Conservation (phyloP, 2,797 vertebrate species). For the Mustela erminea region DNA sequence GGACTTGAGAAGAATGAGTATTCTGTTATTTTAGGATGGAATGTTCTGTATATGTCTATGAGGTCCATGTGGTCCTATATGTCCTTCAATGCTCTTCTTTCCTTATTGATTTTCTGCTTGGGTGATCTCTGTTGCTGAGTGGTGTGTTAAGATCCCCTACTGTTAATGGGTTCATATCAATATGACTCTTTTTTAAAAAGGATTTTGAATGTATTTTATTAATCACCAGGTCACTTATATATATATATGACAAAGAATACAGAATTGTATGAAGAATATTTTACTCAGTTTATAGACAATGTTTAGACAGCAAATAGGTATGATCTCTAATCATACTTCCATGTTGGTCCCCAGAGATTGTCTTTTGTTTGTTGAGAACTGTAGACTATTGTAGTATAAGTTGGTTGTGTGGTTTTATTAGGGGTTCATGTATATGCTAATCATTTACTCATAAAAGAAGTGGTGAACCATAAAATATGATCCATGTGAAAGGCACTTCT, state of each 20-base stretch:
- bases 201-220: neutral
- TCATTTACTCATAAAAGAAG: neutral
- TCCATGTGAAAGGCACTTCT: slow-evolving; percentile 1
- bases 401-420: neutral
- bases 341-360: neutral
- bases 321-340: neutral
- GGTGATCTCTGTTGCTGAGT: no score
- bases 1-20: no score
- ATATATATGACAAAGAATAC: neutral
- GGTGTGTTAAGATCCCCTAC: no score
- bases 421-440: neutral
- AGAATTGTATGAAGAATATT: neutral
- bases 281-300: neutral
- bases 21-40: no score
- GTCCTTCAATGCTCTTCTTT: no score
- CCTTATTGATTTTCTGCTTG: no score
- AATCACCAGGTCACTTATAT: neutral
- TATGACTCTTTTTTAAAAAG: neutral
- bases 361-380: neutral
- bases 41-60: no score
- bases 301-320: neutral
- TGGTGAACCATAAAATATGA: neutral
- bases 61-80: no score
- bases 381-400: neutral
- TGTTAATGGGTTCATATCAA: no score